Evolutionary conservation across 2,888 invertebrate species (phyloP).

Genomic region (Cecidostiba fungosa): DNA sequence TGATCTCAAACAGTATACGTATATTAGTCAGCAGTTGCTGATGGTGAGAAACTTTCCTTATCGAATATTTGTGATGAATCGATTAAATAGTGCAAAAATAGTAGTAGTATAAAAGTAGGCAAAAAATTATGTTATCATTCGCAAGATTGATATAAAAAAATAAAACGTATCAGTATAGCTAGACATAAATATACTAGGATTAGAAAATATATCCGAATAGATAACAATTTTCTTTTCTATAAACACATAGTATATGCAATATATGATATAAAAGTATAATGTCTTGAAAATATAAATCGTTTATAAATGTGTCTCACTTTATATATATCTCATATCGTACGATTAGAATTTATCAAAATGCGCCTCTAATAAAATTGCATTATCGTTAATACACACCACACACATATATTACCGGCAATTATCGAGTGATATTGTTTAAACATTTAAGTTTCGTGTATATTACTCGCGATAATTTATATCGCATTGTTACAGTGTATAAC

Average conservation of each 20-base stretch:
- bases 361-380: conserved; percentile 12
- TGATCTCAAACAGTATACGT: too few species aligned
- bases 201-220: background rate
- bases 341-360: conserved; percentile 35
- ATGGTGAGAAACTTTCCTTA: background rate
- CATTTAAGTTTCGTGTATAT: conserved; percentile 11
- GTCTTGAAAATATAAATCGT: conserved; percentile 35
- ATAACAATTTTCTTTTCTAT: background rate
- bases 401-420: background rate
- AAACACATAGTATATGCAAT: background rate
- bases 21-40: too few species aligned
- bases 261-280: background rate
- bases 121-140: background rate
- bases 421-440: conserved; percentile 21
- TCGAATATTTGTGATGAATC: background rate
- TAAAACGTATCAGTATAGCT: background rate
- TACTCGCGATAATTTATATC: conserved; percentile 14
- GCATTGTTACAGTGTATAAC: background rate
- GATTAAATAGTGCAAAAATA: background rate
- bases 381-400: background rate
- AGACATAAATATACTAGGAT: conserved; percentile 7
- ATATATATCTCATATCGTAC: conserved; percentile 14
- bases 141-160: background rate
- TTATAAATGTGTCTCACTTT: conserved; percentile 12
- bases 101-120: background rate